phyloP scores from a whole-genome alignment of 1,140 invertebrate genomes.

The Pseudomyrmex gracilis region DNA sequence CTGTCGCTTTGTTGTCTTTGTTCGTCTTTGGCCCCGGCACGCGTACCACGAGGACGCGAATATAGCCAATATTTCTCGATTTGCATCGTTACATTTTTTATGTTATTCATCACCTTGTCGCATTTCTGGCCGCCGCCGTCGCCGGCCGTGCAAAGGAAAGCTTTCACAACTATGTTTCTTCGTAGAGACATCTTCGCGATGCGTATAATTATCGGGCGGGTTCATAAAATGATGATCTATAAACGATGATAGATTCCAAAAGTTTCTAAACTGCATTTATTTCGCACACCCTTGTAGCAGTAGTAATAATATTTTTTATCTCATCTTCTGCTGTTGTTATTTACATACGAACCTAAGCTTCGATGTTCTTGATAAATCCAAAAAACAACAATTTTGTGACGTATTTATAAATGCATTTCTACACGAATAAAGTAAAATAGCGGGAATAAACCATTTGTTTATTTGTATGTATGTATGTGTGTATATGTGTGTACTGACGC shows the following conservation, averaged over 20 bases:
- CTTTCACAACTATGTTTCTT: constrained; percentile 35
- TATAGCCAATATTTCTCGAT: constrained; percentile 11
- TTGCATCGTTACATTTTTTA: constrained; percentile 1
- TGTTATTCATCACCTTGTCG: constrained; percentile 1
- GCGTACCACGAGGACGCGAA: constrained; percentile 42
- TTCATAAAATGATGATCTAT: background rate
- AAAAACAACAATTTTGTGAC: background rate
- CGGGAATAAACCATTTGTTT: no score
- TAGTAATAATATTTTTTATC: constrained; percentile 6
- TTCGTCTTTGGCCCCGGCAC: constrained; percentile 13
- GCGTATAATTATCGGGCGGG: constrained; percentile 39
- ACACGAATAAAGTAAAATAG: no score
- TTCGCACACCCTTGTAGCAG: background rate
- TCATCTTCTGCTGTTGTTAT: background rate
- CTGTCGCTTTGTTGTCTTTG: constrained; percentile 7
- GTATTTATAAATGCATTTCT: background rate
- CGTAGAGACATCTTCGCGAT: constrained; percentile 7
- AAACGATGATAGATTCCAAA: constrained; percentile 21
- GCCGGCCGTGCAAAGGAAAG: constrained; percentile 25
- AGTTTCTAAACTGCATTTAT: constrained; percentile 8
- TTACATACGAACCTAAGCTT: background rate
- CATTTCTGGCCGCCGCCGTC: background rate
- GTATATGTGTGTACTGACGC: background rate
- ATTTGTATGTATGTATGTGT: no score
- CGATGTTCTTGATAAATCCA: background rate